A percentile compares a stretch with the other conserved stretches of the same genome.
phyloP scores from a whole-genome alignment of 2,888 invertebrate genomes.

The Carterocephalus palaemon region DNA sequence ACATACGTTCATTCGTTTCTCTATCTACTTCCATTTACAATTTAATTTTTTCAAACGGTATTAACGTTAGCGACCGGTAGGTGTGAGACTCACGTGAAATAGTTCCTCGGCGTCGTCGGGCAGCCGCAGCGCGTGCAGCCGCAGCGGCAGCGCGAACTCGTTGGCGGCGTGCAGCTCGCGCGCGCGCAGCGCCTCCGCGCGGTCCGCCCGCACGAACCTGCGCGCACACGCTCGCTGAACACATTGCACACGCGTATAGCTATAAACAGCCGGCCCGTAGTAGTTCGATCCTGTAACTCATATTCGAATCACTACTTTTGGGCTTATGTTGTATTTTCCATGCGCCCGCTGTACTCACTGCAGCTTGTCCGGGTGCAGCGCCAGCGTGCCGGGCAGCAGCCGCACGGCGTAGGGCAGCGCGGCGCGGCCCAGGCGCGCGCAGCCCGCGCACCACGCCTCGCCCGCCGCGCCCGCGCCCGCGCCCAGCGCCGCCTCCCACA shows the following conservation, averaged over 20 bases:
- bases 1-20: no score
- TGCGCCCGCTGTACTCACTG: conserved; percentile 40
- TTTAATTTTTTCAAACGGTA: no score
- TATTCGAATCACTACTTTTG: no score
- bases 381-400: conserved; percentile 52
- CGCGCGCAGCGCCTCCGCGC: conserved; percentile 34
- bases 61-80: neutral
- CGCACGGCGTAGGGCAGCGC: conserved; percentile 59
- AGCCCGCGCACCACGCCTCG: conserved; percentile 62
- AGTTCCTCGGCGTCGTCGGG: conserved; percentile 37
- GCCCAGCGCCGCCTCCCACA: conserved; percentile 43
- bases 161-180: conserved; percentile 50
- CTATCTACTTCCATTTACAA: no score
- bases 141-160: conserved; percentile 49
- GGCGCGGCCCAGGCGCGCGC: conserved; percentile 53
- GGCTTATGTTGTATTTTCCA: no score
- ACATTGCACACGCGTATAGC: neutral
- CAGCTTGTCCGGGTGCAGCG: conserved; percentile 37
- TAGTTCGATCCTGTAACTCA: no score
- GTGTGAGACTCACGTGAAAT: conserved; percentile 46
- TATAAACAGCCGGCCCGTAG: no score
- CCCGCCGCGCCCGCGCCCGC: conserved; percentile 28
- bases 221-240: neutral
- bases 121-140: conserved; percentile 38
- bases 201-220: conserved; percentile 50